Evolutionary conservation across 2,113 vertebrate genomes (phyloP).

Genomic region (Chascanopsetta lugubris): DNA sequence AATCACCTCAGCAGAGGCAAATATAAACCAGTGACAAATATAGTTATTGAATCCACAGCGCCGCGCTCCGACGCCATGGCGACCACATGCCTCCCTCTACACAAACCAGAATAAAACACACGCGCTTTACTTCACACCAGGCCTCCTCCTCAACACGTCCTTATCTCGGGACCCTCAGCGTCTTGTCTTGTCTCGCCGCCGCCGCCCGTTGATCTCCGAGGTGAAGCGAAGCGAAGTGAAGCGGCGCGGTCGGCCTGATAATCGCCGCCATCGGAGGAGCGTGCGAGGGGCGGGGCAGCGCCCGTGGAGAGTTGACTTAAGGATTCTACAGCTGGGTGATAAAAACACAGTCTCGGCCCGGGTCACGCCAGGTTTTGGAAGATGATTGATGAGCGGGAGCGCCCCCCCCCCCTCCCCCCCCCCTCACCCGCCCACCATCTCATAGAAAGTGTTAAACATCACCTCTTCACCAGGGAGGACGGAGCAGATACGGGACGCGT

Average conservation of each 20-base stretch:
- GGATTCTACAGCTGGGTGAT: slow-evolving; percentile 38
- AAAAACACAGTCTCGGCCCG: slow-evolving; percentile 26
- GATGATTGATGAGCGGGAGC: slow-evolving; percentile 13
- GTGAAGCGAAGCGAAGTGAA: slow-evolving; percentile 17
- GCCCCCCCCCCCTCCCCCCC: not conserved
- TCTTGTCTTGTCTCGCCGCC: slow-evolving; percentile 34
- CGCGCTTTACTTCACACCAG: not conserved
- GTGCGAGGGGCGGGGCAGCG: slow-evolving; percentile 19
- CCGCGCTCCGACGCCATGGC: no score
- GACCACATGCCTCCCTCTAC: no score
- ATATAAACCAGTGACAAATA: no score
- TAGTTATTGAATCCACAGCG: no score
- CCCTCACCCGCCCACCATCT: no score
- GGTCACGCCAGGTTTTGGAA: slow-evolving; percentile 1
- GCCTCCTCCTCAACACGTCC: not conserved
- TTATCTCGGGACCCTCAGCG: slow-evolving; percentile 40
- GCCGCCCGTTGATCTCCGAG: slow-evolving; percentile 47
- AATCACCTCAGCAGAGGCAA: no score
- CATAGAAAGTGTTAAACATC: slow-evolving; percentile 36
- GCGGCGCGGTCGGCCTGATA: slow-evolving; percentile 37
- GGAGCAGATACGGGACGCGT: slow-evolving; percentile 22
- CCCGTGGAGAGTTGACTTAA: slow-evolving; percentile 40
- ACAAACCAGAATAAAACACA: no score
- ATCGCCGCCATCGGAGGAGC: slow-evolving; percentile 45
- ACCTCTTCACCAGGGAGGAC: slow-evolving; percentile 33